These are phyloP conservation scores for Drosophila neutralis DNA, from an alignment of 2,888 invertebrate species.

Conservation along the genomic window DNA sequence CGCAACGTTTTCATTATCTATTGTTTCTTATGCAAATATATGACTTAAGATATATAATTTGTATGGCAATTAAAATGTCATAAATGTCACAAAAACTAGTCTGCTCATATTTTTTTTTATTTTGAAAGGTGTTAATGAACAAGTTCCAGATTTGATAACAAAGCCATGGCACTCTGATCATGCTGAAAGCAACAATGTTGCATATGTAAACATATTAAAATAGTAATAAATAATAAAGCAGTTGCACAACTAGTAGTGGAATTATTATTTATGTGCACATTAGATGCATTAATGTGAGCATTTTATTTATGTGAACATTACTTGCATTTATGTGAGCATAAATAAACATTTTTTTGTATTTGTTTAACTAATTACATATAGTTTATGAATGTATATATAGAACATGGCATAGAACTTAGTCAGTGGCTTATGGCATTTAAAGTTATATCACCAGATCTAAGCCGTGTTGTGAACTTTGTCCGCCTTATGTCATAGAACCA, in stretches of 20 bases:
- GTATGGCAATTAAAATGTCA: background rate
- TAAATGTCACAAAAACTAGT: background rate
- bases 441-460: conserved; percentile 28
- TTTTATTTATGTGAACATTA: conserved; percentile 2
- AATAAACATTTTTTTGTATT: background rate
- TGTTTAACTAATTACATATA: background rate
- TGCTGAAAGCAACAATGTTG: background rate
- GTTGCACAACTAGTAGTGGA: background rate
- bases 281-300: background rate
- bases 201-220: background rate
- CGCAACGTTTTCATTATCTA: background rate
- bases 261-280: background rate
- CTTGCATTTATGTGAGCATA: background rate
- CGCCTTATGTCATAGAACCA: conserved; percentile 55
- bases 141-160: background rate
- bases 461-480: conserved; percentile 63
- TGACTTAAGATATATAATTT: background rate
- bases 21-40: background rate
- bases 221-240: background rate
- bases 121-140: background rate
- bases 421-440: background rate
- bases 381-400: background rate
- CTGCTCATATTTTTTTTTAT: background rate
- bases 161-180: too few species aligned
- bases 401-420: background rate